phyloP scores from a whole-genome alignment of 2,113 vertebrate species.

The Eudyptes chrysolophus region DNA sequence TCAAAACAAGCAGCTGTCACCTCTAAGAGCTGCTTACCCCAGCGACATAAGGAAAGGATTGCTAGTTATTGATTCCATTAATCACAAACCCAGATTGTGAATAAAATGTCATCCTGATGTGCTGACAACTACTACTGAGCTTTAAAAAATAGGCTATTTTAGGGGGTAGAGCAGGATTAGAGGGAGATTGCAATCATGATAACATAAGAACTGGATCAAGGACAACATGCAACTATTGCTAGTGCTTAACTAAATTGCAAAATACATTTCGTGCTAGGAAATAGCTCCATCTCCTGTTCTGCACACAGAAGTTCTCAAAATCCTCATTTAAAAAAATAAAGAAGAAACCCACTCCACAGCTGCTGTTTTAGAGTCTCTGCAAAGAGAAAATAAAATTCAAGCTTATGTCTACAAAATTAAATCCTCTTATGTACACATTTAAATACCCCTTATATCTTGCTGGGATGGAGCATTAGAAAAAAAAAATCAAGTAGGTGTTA shows the following conservation, averaged over 20 bases:
- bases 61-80: neutral
- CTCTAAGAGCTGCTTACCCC: neutral
- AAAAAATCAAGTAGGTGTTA: neutral
- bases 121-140: neutral
- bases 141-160: neutral
- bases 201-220: neutral
- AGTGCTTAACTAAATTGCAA: neutral
- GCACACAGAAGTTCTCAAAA: neutral
- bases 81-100: neutral
- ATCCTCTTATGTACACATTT: neutral
- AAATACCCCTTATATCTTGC: neutral
- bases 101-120: neutral
- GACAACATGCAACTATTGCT: neutral
- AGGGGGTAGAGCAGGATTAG: neutral
- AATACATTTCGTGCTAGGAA: slow-evolving; percentile 37
- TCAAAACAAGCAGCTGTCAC: neutral
- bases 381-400: neutral
- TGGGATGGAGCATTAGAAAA: neutral
- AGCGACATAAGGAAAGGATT: neutral
- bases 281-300: slow-evolving; percentile 78
- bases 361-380: neutral
- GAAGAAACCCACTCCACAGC: neutral
- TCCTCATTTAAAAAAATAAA: neutral
- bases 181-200: neutral
- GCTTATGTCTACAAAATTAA: neutral